Conservation (phyloP, 2,797 vertebrate species). For the Discoglossus pictus region DNA sequence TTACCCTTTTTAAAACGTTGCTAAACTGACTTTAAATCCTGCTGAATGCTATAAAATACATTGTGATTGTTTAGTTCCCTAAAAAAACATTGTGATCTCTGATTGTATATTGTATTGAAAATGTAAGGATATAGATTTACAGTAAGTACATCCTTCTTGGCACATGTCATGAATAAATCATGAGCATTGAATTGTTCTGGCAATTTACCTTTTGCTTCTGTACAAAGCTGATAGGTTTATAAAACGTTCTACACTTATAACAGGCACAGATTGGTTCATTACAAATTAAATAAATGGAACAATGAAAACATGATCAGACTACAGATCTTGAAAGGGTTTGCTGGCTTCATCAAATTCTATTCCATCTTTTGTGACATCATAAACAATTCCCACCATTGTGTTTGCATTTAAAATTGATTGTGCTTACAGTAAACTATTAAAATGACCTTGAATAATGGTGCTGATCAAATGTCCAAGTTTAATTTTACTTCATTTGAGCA, state of each 20-base stretch:
- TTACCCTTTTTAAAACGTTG: too few relatives aligned
- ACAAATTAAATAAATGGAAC: slow-evolving; percentile 8
- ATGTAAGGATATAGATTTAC: too few relatives aligned
- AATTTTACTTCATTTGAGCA: neutral
- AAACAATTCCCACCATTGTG: slow-evolving; percentile 23
- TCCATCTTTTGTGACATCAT: slow-evolving; percentile 11
- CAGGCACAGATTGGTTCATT: slow-evolving; percentile 1
- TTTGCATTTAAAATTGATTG: slow-evolving; percentile 15
- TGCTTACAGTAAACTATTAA: slow-evolving; percentile 32
- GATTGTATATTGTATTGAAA: too few relatives aligned
- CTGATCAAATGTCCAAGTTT: neutral
- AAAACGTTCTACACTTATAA: slow-evolving; percentile 17
- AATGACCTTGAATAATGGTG: slow-evolving; percentile 16
- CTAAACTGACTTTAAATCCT: too few relatives aligned
- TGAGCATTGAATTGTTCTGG: too few relatives aligned
- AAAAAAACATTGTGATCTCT: too few relatives aligned
- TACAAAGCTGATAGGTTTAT: too few relatives aligned
- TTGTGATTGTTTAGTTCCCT: too few relatives aligned
- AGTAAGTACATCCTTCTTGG: too few relatives aligned
- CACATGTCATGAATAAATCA: too few relatives aligned
- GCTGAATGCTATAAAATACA: too few relatives aligned
- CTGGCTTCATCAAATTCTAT: neutral
- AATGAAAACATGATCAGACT: slow-evolving; percentile 1
- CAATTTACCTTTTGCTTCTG: too few relatives aligned
- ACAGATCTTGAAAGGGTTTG: neutral